Evolutionary conservation across 2,888 invertebrate species (phyloP).

Genomic region (Drosophila nigricruria): DNA sequence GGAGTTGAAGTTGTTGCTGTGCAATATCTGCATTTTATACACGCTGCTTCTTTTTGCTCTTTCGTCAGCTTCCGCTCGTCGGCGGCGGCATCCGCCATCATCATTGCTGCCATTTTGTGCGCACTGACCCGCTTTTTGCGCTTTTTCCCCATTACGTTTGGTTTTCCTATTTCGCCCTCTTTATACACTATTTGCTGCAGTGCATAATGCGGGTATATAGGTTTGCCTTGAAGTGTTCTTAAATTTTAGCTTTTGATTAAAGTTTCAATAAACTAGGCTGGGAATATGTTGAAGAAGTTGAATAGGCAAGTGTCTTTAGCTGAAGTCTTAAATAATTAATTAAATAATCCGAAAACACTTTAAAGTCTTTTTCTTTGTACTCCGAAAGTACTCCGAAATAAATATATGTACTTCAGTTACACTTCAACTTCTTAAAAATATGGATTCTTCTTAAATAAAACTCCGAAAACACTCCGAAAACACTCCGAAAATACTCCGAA

Average conservation of each 20-base stretch:
- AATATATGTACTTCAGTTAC: not conserved
- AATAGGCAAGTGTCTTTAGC: too few species aligned
- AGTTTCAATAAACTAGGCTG: not conserved
- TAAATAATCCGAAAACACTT: too few species aligned
- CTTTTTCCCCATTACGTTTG: constrained; percentile 73
- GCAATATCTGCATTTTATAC: constrained; percentile 75
- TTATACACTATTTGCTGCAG: not conserved
- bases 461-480: not conserved
- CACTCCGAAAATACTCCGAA: not conserved
- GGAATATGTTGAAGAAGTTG: not conserved
- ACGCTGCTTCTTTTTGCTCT: constrained; percentile 47
- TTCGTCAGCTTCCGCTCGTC: constrained; percentile 55
- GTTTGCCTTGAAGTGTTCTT: not conserved
- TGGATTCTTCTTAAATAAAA: not conserved
- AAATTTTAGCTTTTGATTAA: not conserved
- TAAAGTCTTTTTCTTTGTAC: too few species aligned
- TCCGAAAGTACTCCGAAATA: too few species aligned
- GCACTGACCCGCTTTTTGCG: constrained; percentile 76
- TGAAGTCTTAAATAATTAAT: too few species aligned
- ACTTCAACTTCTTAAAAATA: not conserved
- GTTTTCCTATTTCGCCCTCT: constrained; percentile 60
- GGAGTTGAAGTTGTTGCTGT: constrained; percentile 15
- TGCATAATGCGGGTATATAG: not conserved
- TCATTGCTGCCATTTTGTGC: constrained; percentile 76
- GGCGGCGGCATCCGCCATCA: constrained; percentile 70